Evolutionary conservation across 1,140 invertebrate genomes (phyloP), one percentile per base, ranked within the genome.

Genomic region (Dreissena polymorpha): DNA sequence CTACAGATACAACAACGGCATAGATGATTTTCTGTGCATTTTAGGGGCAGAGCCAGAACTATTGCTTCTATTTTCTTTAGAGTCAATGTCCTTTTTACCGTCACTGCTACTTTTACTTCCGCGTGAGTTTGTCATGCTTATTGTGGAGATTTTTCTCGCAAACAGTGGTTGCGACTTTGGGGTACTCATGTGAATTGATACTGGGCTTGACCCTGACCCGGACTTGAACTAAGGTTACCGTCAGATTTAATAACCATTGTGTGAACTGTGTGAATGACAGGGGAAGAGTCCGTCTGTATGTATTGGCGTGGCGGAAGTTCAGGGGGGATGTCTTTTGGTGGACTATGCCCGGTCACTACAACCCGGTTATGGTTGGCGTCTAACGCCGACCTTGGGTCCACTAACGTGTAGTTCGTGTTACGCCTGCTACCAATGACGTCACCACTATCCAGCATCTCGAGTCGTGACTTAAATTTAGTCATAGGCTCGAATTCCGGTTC

Each of bases 401-500:
- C 50, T 13, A 76, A 77, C n/a, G 49, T 57, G 21, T 86, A 85
- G 51, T 80, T 81, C 27, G 77, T 78, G 63, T 84, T 80, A 23
- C 85, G 69, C 60, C 78, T 39, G 21, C 76, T 83, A 10, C 72
- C 73, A 10, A 21, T 69, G 7, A 77, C 69, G 73, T 90, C 81
- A 18, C 90, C 89, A 25, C 85, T 74, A 21, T 90, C 89, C 10
- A 91, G 29, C 55, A 88, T 85, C 23, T 81, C 81, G 12, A 91
- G 63, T 12, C 90, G 81, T 12, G 89, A 87, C 55, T 87, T 84
- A 51, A 91, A 90, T 14, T 91, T 86, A 51, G 90, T 90, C 75
- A 92, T 74, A 0, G 88, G 88, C 83, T 92, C 90, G 75, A 92
- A 92, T 25, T 89, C 90, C 13, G 91, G 91, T 69, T 92, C 91